Evolutionary conservation across 2,113 vertebrate genomes (phyloP), one percentile per base, ranked within the genome.

Genomic region (Melanostigma gelatinosum): DNA sequence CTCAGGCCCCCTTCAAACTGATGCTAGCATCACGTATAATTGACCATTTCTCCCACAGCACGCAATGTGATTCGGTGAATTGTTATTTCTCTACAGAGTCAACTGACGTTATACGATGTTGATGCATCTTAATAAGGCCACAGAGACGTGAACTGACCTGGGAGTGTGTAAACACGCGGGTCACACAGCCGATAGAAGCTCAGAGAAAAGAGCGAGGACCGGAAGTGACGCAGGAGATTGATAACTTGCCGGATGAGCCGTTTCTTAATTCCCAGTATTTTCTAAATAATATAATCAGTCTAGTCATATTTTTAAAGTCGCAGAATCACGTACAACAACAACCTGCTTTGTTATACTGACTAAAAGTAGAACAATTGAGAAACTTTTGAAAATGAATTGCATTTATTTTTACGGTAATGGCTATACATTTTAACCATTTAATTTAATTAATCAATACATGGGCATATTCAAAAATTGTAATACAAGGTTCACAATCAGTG

Each of bases 151-250:
- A 72, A 91, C 90, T 69, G 15, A 94, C 93, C 92, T 92, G 92
- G 78, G 90, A 93, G 81, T 81, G 83, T 91, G 88, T 92, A 90
- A 84, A 90, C 93, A 94, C 93, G 93, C 87, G 89, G 87, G 11
- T 79, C 78, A 65, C 89, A 82, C 88, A 66, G 66, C 36, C 36
- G 84, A 72, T 4, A 71, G 82, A 64, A 10, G 77, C 12, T 48
- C 24, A 36, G 79, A 77, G 86, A 89, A 92, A 91, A 76, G 91
- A 88, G 48, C 0, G 68, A 74, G 3, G 1, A 1, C 22, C 70
- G 91, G 93, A 93, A 88, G 82, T 94, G 85, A 87, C 87, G 90
- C 0, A 1, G 0, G 6, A 85, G 12, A 46, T 73, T 12, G 1
- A 8, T 3, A 11, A 24, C 6, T 1, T 64, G 0, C 40, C 72